Conservation (phyloP, 1,140 invertebrate genomes). For the Apolygus lucorum region DNA sequence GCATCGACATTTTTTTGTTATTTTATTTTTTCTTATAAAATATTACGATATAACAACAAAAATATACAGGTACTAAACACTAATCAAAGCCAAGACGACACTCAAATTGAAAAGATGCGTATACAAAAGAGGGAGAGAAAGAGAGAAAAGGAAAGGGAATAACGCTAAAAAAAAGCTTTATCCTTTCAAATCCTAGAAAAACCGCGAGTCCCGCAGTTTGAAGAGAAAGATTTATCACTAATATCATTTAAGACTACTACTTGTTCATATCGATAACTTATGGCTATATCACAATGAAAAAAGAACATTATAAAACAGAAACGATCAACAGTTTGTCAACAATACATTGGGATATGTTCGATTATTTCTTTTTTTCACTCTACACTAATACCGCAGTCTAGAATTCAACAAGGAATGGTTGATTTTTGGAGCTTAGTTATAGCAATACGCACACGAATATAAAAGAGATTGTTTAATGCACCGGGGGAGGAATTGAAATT, state of each 20-base stretch:
- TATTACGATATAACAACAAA: slow-evolving; percentile 21
- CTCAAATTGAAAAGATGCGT: slow-evolving; percentile 10
- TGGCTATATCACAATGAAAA: slow-evolving; percentile 33
- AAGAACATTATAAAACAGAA: slow-evolving; percentile 28
- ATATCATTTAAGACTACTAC: slow-evolving; percentile 24
- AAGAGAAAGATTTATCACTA: slow-evolving; percentile 11
- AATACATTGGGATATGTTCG: slow-evolving; percentile 30
- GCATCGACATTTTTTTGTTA: slow-evolving; percentile 15
- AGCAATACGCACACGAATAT: slow-evolving; percentile 14
- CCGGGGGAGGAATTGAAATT: neutral
- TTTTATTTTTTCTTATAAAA: slow-evolving; percentile 23
- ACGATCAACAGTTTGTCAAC: slow-evolving; percentile 29
- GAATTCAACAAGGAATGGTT: slow-evolving; percentile 28
- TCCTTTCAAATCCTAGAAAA: neutral
- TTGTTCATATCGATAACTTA: slow-evolving; percentile 33
- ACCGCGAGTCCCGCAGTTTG: neutral
- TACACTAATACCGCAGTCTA: slow-evolving; percentile 25
- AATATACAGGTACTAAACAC: slow-evolving; percentile 27
- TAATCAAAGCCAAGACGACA: slow-evolving; percentile 15
- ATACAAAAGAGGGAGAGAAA: slow-evolving; percentile 23
- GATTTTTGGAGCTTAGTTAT: slow-evolving; percentile 19
- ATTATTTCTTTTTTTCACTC: slow-evolving; percentile 23
- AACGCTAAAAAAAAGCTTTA: neutral
- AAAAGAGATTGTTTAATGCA: slow-evolving; percentile 12
- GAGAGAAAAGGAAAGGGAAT: slow-evolving; percentile 9